Percentiles rank a stretch among this genome's conserved stretches.
Conservation (phyloP, 1,140 invertebrate species). For the Harpegnathos saltator region DNA sequence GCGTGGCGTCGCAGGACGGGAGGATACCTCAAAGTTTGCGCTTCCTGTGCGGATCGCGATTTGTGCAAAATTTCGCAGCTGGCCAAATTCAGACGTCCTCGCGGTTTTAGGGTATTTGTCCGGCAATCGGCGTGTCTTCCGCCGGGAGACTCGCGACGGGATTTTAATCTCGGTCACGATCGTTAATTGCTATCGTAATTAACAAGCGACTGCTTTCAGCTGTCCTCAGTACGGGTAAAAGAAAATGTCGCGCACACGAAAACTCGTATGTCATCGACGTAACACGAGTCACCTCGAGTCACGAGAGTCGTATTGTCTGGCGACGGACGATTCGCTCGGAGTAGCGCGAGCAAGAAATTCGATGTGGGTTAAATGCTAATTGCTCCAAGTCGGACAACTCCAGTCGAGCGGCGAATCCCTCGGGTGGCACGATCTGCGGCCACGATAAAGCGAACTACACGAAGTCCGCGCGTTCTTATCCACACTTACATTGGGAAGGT, state of each 20-base stretch:
- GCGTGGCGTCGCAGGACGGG: neutral
- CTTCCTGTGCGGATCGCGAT: neutral
- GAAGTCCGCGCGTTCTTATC: conserved; percentile 73
- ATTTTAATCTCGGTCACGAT: neutral
- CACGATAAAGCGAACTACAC: conserved; percentile 73
- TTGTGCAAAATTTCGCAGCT: neutral
- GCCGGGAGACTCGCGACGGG: too few relatives aligned
- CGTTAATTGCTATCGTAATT: conserved; percentile 9
- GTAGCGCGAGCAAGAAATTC: conserved; percentile 71
- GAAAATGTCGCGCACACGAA: conserved; percentile 14
- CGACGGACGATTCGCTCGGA: conserved; percentile 64
- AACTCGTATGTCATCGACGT: conserved; percentile 22
- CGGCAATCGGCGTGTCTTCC: too few relatives aligned
- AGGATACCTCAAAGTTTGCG: neutral
- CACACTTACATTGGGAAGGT: conserved; percentile 59
- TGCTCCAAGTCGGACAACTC: conserved; percentile 68
- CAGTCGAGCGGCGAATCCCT: conserved; percentile 33
- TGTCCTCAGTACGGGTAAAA: neutral
- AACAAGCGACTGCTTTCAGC: neutral
- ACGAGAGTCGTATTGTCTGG: conserved; percentile 51
- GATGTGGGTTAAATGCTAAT: conserved; percentile 80
- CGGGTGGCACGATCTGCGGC: conserved; percentile 62
- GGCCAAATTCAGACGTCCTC: neutral
- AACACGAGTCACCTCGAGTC: conserved; percentile 31
- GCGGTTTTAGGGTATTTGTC: too few relatives aligned